Conservation (phyloP, 2,888 invertebrate species). For the Drosophila setosimentum region DNA sequence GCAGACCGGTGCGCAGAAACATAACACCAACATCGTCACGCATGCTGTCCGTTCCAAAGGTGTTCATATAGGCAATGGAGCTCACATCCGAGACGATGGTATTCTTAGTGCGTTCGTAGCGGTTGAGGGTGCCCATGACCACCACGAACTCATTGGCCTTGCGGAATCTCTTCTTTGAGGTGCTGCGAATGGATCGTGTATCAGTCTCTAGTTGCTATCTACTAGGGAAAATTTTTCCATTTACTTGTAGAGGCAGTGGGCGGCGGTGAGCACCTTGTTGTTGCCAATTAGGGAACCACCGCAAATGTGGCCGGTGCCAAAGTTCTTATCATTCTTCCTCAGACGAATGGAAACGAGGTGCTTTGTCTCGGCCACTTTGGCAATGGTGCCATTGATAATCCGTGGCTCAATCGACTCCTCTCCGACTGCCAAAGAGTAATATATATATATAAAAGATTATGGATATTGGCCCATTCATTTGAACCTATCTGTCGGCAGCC, state of each 20-base stretch:
- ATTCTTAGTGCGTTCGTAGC: slow-evolving; percentile 68
- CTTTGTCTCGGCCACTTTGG: slow-evolving; percentile 63
- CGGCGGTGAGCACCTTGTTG: slow-evolving; percentile 83
- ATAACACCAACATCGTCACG: slow-evolving; percentile 82
- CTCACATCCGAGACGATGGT: slow-evolving; percentile 81
- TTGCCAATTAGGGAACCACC: slow-evolving; percentile 80
- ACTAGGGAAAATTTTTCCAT: slow-evolving; percentile 22
- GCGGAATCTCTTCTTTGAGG: slow-evolving; percentile 74
- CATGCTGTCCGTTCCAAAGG: slow-evolving; percentile 79
- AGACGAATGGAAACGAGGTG: slow-evolving; percentile 82
- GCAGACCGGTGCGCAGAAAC: slow-evolving; percentile 71
- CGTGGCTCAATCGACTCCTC: slow-evolving; percentile 52
- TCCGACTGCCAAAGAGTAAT: slow-evolving; percentile 10
- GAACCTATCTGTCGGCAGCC: neutral
- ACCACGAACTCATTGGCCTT: slow-evolving; percentile 79
- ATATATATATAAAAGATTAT: neutral
- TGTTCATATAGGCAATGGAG: slow-evolving; percentile 75
- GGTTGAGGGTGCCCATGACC: slow-evolving; percentile 83
- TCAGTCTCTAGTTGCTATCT: neutral
- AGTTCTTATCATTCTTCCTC: slow-evolving; percentile 67
- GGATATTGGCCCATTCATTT: neutral
- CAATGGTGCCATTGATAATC: slow-evolving; percentile 80
- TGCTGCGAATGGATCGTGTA: slow-evolving; percentile 47
- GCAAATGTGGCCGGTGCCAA: slow-evolving; percentile 83
- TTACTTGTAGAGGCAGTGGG: slow-evolving; percentile 83